Evolutionary conservation across 2,888 invertebrate genomes (phyloP).

Genomic region (Nomada lathburiana): DNA sequence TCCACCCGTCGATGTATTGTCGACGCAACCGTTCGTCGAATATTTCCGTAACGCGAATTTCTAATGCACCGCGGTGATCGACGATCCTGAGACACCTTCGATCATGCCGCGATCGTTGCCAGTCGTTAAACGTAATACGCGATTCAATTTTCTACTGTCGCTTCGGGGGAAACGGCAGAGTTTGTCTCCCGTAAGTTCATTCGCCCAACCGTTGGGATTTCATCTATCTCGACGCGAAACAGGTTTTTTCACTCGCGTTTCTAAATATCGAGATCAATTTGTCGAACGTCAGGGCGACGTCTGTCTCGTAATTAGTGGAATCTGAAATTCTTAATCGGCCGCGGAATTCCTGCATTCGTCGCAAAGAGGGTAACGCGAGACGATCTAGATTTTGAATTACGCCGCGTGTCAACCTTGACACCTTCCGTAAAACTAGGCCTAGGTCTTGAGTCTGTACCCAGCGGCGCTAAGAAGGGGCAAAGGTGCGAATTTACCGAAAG

Average conservation of each 20-base stretch:
- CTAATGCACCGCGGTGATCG: not conserved
- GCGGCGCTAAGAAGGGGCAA: slow-evolving; percentile 9
- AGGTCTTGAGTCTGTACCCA: slow-evolving; percentile 34
- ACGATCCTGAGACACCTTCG: not conserved
- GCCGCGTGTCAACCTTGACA: slow-evolving; percentile 65
- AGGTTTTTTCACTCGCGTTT: not conserved
- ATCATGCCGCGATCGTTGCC: not conserved
- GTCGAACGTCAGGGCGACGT: no score
- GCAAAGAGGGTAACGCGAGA: slow-evolving; percentile 2
- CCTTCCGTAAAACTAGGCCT: slow-evolving; percentile 45
- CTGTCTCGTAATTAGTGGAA: no score
- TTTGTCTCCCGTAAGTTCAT: no score
- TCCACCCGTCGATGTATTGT: not conserved
- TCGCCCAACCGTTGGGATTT: no score
- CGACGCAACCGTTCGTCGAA: not conserved
- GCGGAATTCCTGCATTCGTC: not conserved
- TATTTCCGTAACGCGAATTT: not conserved
- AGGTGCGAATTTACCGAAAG: not conserved
- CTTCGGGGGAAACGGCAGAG: no score
- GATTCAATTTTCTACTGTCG: not conserved
- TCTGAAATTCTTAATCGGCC: not conserved
- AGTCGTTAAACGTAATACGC: not conserved
- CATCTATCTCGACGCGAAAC: no score
- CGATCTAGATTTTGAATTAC: slow-evolving; percentile 56
- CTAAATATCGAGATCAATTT: no score